Percentiles rank a stretch among this genome's conserved stretches.
These are phyloP conservation scores for Glaucidium brasilianum DNA, from an alignment of 2,113 vertebrate species.

Conservation along the genomic window DNA sequence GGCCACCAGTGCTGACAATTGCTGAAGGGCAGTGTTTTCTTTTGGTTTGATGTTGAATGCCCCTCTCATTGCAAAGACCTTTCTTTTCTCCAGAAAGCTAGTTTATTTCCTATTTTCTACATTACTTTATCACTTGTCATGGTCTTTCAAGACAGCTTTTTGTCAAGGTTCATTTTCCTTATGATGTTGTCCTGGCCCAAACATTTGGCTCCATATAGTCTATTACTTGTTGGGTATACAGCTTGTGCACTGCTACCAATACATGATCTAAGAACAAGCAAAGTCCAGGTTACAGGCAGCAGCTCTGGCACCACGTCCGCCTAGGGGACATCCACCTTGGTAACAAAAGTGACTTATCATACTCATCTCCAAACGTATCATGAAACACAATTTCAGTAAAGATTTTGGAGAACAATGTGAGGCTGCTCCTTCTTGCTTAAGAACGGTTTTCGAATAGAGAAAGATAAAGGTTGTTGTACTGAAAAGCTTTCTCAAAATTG, in stretches of 20 bases:
- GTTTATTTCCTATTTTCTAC: not conserved
- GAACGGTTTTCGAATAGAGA: not conserved
- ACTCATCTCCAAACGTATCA: not conserved
- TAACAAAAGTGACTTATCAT: not conserved
- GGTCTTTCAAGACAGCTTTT: not conserved
- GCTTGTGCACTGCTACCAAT: not conserved
- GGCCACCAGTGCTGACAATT: not conserved
- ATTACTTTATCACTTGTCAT: not conserved
- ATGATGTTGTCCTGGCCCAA: not conserved
- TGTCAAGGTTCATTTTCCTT: not conserved
- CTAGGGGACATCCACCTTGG: not conserved
- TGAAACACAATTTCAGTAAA: not conserved
- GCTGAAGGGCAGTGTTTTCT: not conserved
- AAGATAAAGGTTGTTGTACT: not conserved
- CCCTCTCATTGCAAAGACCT: not conserved
- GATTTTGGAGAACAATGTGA: not conserved
- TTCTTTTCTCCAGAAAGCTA: not conserved
- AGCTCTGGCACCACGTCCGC: fast-evolving
- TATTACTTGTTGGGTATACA: not conserved
- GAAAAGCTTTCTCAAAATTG: not conserved
- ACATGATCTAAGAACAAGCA: fast-evolving
- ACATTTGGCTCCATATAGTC: not conserved
- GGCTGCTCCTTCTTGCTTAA: not conserved
- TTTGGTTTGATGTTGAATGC: not conserved
- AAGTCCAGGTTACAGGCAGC: not conserved